Conservation (phyloP, 2,113 vertebrate species). For the Riparia riparia region DNA sequence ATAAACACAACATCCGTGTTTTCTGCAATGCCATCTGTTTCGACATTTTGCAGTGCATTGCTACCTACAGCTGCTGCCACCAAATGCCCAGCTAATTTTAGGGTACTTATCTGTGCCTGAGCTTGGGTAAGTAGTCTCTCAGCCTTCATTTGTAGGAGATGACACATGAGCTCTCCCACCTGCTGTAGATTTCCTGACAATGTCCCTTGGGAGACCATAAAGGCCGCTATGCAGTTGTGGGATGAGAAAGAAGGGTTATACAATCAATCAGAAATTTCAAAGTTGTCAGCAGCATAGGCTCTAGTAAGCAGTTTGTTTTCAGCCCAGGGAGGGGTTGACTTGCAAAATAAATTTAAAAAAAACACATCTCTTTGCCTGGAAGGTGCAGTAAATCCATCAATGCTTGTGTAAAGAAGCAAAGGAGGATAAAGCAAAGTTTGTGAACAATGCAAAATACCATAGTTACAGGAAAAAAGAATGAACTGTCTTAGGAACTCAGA, state of each 20-base stretch:
- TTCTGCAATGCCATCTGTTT: constrained; percentile 40
- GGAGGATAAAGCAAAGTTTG: background rate
- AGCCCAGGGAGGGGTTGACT: background rate
- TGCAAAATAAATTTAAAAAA: background rate
- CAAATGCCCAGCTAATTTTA: constrained; percentile 65
- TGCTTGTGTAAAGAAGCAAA: background rate
- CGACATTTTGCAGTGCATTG: background rate
- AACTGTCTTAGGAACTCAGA: background rate
- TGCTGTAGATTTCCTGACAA: constrained; percentile 24
- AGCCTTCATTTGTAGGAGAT: constrained; percentile 2
- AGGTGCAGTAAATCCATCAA: background rate
- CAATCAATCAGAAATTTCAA: background rate
- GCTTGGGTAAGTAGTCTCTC: background rate
- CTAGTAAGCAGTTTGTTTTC: background rate
- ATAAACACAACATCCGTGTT: background rate
- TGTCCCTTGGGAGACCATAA: background rate
- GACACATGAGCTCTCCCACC: constrained; percentile 54
- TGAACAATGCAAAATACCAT: background rate
- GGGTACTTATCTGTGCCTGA: background rate
- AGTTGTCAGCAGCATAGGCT: background rate
- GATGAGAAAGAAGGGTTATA: background rate
- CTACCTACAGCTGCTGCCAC: constrained; percentile 49
- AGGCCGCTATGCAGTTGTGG: constrained; percentile 1
- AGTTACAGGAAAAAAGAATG: background rate
- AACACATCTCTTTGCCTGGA: background rate